phyloP scores from a whole-genome alignment of 2,797 vertebrate genomes.

The Pipistrellus pygmaeus region DNA sequence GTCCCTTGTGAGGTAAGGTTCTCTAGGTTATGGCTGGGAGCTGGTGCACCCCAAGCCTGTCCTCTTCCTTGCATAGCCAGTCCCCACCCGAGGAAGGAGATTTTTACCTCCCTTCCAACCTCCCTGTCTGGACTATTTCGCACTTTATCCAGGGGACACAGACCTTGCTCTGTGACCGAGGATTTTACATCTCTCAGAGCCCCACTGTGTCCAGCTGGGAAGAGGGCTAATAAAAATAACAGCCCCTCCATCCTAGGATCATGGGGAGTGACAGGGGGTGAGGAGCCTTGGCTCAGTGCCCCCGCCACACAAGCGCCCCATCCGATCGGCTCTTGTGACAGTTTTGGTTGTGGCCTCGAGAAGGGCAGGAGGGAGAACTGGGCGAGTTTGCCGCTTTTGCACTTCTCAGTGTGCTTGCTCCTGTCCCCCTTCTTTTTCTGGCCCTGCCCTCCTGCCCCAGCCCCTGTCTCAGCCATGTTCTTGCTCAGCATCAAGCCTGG shows the following conservation, averaged over 20 bases:
- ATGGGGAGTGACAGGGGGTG: not conserved
- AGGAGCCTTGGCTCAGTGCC: not conserved
- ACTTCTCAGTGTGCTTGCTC: not conserved
- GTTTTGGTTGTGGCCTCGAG: not conserved
- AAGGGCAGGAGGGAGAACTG: not conserved
- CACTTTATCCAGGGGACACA: not conserved
- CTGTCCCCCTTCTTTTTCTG: not conserved
- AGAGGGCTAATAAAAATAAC: not conserved
- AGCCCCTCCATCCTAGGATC: not conserved
- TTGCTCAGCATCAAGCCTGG: not conserved
- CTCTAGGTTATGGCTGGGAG: conserved; percentile 66
- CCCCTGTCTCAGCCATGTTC: not conserved
- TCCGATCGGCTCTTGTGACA: not conserved
- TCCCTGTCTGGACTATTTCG: not conserved
- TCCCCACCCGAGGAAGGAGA: not conserved
- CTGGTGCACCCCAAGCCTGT: conserved; percentile 55
- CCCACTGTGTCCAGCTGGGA: not conserved
- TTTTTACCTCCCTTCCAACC: not conserved
- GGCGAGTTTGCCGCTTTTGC: not conserved
- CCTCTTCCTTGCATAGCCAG: not conserved
- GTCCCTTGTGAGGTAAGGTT: conserved; percentile 72
- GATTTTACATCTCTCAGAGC: not conserved
- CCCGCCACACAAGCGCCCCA: not conserved
- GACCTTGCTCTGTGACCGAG: not conserved
- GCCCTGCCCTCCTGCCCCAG: not conserved